Conservation (phyloP, 2,797 vertebrate genomes). For the Gorsachius magnificus region DNA sequence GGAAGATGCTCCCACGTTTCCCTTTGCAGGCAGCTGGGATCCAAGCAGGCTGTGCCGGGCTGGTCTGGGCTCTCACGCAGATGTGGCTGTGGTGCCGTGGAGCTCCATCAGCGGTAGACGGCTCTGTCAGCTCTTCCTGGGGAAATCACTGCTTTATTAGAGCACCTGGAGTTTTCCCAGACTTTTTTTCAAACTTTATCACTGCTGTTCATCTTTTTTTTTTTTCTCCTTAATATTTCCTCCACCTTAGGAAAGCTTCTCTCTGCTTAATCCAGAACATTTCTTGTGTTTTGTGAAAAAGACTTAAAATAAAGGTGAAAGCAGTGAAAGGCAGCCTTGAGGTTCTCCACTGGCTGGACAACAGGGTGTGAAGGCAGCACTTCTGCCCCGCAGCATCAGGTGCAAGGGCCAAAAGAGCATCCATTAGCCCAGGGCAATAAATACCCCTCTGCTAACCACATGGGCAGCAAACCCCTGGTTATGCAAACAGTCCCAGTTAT, state of each 20-base stretch:
- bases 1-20: not conserved
- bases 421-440: not conserved
- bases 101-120: not conserved
- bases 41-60: accelerated
- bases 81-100: accelerated
- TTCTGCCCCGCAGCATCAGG: not conserved
- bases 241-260: not conserved
- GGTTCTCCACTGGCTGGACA: not conserved
- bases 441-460: not conserved
- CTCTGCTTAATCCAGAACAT: not conserved
- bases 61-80: accelerated
- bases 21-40: not conserved
- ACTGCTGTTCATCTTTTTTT: not conserved
- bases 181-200: not conserved
- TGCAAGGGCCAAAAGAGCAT: not conserved
- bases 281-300: not conserved
- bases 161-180: not conserved
- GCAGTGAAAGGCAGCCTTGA: not conserved
- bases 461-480: not conserved
- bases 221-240: not conserved
- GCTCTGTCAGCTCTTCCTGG: not conserved
- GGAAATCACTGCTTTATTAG: not conserved
- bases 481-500: not conserved
- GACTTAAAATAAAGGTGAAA: not conserved
- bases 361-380: not conserved